phyloP scores from a whole-genome alignment of 2,888 invertebrate species.

The Drosophila gaucha region DNA sequence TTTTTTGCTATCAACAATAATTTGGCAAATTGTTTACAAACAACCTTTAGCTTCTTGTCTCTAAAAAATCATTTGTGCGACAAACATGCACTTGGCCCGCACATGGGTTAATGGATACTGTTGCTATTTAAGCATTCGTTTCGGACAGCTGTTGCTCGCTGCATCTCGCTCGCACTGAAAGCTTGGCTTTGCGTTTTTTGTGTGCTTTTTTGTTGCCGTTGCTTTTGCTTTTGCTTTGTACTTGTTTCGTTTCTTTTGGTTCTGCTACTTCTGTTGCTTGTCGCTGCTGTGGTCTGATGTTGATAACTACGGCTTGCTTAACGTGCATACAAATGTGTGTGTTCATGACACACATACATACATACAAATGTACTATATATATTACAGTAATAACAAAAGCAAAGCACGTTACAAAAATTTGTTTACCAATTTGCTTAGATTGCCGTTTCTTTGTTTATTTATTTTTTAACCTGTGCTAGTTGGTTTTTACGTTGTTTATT shows the following conservation, averaged over 20 bases:
- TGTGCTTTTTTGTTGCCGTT: conserved; percentile 14
- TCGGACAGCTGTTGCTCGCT: conserved; percentile 42
- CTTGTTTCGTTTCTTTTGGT: conserved; percentile 34
- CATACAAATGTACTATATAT: neutral
- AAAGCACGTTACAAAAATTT: conserved; percentile 36
- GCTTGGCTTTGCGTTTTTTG: conserved; percentile 28
- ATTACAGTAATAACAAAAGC: conserved; percentile 23
- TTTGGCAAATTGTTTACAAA: conserved; percentile 24
- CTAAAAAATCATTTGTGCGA: neutral
- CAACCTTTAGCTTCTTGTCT: conserved; percentile 10
- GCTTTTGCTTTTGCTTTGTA: conserved; percentile 18
- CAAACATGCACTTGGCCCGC: conserved; percentile 21
- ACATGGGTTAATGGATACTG: conserved; percentile 43
- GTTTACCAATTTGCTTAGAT: conserved; percentile 44
- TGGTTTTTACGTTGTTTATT: conserved; percentile 32
- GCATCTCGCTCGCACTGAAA: conserved; percentile 17
- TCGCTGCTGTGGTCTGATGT: conserved; percentile 44
- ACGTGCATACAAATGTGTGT: neutral
- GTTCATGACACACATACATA: conserved; percentile 2
- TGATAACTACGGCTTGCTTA: conserved; percentile 30
- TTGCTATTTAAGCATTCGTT: conserved; percentile 25
- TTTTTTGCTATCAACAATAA: conserved; percentile 14
- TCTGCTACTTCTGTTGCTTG: conserved; percentile 8
- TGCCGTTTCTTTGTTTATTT: conserved; percentile 9
- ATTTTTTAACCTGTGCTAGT: neutral